Base-by-base conservation (phyloP, 2,888 invertebrate genomes). In the Punctoribates punctum region DNA sequence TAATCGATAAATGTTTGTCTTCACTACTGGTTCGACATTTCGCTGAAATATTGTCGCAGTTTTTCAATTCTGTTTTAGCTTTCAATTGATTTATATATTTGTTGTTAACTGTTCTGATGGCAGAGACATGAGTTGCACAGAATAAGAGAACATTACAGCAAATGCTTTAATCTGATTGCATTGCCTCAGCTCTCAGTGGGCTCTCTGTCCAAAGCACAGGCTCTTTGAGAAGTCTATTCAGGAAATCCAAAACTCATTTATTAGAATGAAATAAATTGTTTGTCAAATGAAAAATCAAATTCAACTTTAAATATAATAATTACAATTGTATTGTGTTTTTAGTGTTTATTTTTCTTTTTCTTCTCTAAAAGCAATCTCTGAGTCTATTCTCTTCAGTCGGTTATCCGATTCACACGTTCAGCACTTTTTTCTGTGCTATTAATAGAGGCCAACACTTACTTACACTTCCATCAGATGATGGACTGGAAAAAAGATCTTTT, bases 171-270 rank as follows among this genome's bases (percentile, higher is more conserved):
- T 67, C 65, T 67, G 38, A 67, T 67, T 67, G 65, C 34, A 6
- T 17, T 34, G 34, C 13, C 57, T 23, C 9, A 23, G 27, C 60
- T 27, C 60, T 60, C 29, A 2, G 1, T 60, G 0, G 25, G 27
- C 29, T 51, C 29, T 51, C 51, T 27, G 27, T 13, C 60, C 6
- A 15, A 57, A 57, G 42, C 42, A 42, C 34, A 5, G 48, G 2
- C 23, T 25, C 20, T 57, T 27, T 27, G 13, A 27, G 27, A 27
- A 60, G 65, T 38, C 20, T 67, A 60, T 60, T 67, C 20, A 67
- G 65, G 65, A 67, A 67, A 67, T 67, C 65, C 23, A 67, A 67
- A 67, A 67, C 65, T 67, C 65, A 67, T 67, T 67, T 67, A 67
- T 67, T 67, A 38, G 34, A 67, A 67, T 38, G 34, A 38, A 67